Percentiles rank a stretch among this genome's conserved stretches.
These are phyloP conservation scores for Acomys russatus DNA, from an alignment of 2,797 vertebrate species.

Conservation along the genomic window DNA sequence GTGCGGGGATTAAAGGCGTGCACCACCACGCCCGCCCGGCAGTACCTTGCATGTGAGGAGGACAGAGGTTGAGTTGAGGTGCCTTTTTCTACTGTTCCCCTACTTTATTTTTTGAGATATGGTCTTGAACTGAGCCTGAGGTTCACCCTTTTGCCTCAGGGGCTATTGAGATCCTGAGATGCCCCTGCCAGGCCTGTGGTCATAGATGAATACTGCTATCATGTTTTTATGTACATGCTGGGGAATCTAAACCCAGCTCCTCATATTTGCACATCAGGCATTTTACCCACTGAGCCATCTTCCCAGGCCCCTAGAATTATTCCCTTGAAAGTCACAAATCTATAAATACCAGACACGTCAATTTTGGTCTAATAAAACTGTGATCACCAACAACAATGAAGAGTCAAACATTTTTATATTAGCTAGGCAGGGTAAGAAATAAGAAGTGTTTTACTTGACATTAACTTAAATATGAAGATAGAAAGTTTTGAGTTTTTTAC, in stretches of 20 bases:
- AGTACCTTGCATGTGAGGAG: too few species aligned
- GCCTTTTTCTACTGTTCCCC: neutral
- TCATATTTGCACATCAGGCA: neutral
- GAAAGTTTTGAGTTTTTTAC: neutral
- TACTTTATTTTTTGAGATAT: neutral
- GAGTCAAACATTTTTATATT: slow-evolving; percentile 24
- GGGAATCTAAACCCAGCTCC: neutral
- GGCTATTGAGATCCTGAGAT: neutral
- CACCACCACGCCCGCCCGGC: too few species aligned
- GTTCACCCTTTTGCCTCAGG: neutral
- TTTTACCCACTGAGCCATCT: neutral
- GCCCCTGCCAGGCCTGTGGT: neutral
- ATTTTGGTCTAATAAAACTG: slow-evolving; percentile 28
- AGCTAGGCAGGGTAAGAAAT: slow-evolving; percentile 44
- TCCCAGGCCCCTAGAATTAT: neutral
- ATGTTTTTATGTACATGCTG: neutral
- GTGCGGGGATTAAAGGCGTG: too few species aligned
- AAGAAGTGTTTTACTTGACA: slow-evolving; percentile 32
- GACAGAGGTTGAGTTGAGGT: neutral
- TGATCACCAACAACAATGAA: neutral
- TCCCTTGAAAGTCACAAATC: neutral
- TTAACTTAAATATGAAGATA: slow-evolving; percentile 33
- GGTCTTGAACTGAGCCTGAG: neutral
- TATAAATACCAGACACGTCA: neutral
- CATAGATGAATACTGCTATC: too few species aligned